A percentile compares a stretch with the other conserved stretches of the same genome.
Conservation (phyloP, 2,797 vertebrate genomes). For the Tragopan temminckii region DNA sequence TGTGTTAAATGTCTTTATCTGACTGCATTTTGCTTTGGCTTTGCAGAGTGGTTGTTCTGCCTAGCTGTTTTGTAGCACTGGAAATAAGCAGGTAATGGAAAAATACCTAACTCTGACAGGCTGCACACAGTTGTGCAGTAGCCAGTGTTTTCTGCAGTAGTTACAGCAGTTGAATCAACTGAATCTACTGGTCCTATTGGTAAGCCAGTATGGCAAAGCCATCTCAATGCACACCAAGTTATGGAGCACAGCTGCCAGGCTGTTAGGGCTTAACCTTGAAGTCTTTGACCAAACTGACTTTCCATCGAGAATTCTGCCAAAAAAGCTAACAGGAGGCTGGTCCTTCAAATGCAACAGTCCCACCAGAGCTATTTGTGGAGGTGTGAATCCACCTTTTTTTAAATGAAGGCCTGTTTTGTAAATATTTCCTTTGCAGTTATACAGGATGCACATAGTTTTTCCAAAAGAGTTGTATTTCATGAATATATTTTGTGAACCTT, state of each 20-base stretch:
- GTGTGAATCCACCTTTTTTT: not conserved
- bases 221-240: not conserved
- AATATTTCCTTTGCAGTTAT: not conserved
- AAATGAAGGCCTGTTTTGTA: conserved; percentile 18
- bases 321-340: not conserved
- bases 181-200: not conserved
- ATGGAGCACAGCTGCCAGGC: not conserved
- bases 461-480: not conserved
- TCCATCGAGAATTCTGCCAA: not conserved
- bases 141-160: not conserved
- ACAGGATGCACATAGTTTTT: not conserved
- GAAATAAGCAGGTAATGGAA: not conserved
- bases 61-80: not conserved
- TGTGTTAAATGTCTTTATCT: not conserved
- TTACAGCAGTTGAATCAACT: not conserved
- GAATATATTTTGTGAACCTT: not conserved
- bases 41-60: not conserved
- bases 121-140: rapidly evolving
- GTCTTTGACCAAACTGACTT: conserved; percentile 11
- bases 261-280: not conserved
- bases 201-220: not conserved
- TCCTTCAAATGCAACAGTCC: not conserved
- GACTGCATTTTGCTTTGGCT: not conserved
- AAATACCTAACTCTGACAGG: not conserved
- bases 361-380: not conserved